Conservation (phyloP, 2,797 vertebrate genomes). For the Pseudomugil gertrudae region DNA sequence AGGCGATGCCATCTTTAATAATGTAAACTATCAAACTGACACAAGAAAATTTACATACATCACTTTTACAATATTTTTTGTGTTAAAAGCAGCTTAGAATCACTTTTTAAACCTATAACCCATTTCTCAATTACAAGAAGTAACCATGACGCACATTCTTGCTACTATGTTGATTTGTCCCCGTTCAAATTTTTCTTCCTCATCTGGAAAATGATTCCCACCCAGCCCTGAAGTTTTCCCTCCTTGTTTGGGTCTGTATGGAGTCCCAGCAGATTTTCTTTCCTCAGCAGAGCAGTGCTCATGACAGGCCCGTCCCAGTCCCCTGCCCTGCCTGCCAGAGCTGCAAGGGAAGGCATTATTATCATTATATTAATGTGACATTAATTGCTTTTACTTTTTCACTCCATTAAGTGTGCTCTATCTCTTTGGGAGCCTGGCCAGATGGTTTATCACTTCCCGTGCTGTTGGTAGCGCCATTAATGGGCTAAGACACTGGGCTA, state of each 20-base stretch:
- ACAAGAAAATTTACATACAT: slow-evolving; percentile 4
- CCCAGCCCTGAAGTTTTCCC: slow-evolving; percentile 38
- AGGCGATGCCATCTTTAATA: slow-evolving; percentile 17
- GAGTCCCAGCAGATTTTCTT: slow-evolving; percentile 58
- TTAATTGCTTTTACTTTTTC: slow-evolving; percentile 91
- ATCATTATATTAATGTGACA: slow-evolving; percentile 91
- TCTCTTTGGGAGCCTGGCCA: slow-evolving; percentile 86
- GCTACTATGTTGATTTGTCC: slow-evolving; percentile 16
- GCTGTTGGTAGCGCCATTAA: slow-evolving; percentile 86
- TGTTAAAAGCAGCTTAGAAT: neutral
- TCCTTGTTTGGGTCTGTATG: slow-evolving; percentile 40
- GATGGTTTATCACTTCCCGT: slow-evolving; percentile 87
- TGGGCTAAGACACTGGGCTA: slow-evolving; percentile 86
- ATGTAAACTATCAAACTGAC: slow-evolving; percentile 6
- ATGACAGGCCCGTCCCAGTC: slow-evolving; percentile 59
- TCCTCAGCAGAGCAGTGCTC: slow-evolving; percentile 50
- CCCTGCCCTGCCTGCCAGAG: slow-evolving; percentile 69
- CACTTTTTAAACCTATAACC: slow-evolving; percentile 3
- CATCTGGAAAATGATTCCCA: slow-evolving; percentile 28
- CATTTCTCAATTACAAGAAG: slow-evolving; percentile 8
- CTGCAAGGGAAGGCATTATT: slow-evolving; percentile 85
- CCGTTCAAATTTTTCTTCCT: slow-evolving; percentile 30
- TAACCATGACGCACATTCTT: slow-evolving; percentile 2
- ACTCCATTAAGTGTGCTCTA: slow-evolving; percentile 89
- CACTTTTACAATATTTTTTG: neutral